phyloP scores from a whole-genome alignment of 2,113 vertebrate genomes.

The Setophaga coronata region DNA sequence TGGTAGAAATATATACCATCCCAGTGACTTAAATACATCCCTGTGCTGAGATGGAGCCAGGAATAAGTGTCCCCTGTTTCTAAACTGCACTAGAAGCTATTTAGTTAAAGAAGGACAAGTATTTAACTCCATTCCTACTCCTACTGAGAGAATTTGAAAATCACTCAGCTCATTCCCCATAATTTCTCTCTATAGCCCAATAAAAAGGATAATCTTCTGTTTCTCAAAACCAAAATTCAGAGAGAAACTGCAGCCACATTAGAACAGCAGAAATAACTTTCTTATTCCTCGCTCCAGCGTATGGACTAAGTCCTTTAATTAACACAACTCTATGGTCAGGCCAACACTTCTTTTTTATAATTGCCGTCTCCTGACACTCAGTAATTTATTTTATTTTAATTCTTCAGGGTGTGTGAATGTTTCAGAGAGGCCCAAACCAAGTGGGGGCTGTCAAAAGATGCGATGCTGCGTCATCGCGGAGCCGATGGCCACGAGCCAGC shows the following conservation, averaged over 20 bases:
- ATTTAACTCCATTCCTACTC: background rate
- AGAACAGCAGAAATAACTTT: background rate
- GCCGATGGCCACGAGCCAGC: conserved; percentile 72
- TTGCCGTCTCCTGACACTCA: background rate
- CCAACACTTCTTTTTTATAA: background rate
- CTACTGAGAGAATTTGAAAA: conserved; percentile 9
- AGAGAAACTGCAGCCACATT: background rate
- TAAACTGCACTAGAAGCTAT: background rate
- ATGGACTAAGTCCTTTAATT: background rate
- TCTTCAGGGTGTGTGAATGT: background rate
- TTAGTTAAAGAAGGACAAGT: background rate
- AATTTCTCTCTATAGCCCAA: conserved; percentile 45
- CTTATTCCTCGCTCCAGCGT: background rate
- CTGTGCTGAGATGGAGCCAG: background rate
- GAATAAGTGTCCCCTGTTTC: background rate
- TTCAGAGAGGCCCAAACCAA: conserved; percentile 54
- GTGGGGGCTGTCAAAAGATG: conserved; percentile 30
- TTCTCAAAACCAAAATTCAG: conserved; percentile 21
- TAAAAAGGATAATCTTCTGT: background rate
- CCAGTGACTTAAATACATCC: background rate
- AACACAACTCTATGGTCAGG: conserved; percentile 22
- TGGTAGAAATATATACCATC: background rate
- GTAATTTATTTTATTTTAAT: conserved; percentile 25
- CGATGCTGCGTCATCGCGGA: conserved; percentile 50
- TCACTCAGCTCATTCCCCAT: background rate